A percentile compares a stretch with the other conserved stretches of the same genome.
These are phyloP conservation scores for Spinus pinus DNA, from an alignment of 2,797 vertebrate genomes.

Conservation along the genomic window DNA sequence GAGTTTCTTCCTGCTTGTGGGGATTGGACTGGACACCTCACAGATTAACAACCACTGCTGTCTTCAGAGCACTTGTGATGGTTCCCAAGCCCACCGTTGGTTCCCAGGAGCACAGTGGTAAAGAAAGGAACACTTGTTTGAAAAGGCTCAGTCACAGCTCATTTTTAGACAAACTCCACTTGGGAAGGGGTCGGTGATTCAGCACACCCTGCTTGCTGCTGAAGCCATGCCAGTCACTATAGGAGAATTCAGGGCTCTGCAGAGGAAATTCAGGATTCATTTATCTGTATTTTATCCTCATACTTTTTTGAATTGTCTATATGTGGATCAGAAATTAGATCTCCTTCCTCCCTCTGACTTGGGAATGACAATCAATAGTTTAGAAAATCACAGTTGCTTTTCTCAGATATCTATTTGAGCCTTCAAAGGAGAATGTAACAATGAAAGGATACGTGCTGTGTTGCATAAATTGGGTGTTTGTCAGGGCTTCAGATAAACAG, in stretches of 20 bases:
- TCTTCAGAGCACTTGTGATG: neutral
- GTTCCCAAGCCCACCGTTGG: fast-evolving
- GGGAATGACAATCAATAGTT: neutral
- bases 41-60: neutral
- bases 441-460: neutral
- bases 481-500: neutral
- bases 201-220: neutral
- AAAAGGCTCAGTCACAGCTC: neutral
- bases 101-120: neutral
- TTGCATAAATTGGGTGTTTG: neutral
- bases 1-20: neutral
- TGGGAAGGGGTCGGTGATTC: neutral
- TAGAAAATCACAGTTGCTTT: neutral
- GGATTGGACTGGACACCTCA: neutral
- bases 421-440: neutral
- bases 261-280: neutral
- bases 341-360: neutral
- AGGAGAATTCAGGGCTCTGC: neutral
- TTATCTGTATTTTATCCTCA: neutral
- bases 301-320: neutral
- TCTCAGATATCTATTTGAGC: neutral
- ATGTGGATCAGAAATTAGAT: neutral
- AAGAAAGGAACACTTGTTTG: neutral
- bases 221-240: fast-evolving
- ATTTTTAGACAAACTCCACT: neutral